Base-by-base conservation (phyloP, 2,888 invertebrate species). In the Limenitis camilla region DNA sequence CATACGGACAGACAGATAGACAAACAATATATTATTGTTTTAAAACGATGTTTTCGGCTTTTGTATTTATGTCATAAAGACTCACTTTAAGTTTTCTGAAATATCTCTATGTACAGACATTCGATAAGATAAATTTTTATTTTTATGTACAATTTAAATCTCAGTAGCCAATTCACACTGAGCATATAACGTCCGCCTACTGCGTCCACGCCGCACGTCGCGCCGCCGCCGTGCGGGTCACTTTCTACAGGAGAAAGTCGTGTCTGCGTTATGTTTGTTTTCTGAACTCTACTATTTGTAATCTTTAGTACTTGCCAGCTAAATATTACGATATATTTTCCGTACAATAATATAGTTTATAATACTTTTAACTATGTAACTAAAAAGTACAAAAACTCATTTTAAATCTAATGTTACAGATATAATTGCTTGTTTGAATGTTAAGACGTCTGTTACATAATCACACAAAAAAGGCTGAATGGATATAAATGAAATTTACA, bases 171-270 rank as follows among this genome's bases (percentile, higher is more conserved):
- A 66, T 74, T 47, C 63, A 55, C 47, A 49, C 5, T 10, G 19
- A 11, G 28, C 35, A 28, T n/a, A 68, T 58, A 66, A 68, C 55
- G 71, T 66, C 65, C 61, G 62, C 49, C 40, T 49, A 44, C 62
- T 59, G 60, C 72, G 65, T 67, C 72, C 72, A 70, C 60, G 59
- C 56, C n/a, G n/a, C n/a, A n/a, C n/a, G n/a, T n/a, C n/a, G n/a
- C n/a, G n/a, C n/a, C 61, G 61, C 70, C 66, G 69, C 68, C 69
- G 70, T 64, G 71, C 68, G 74, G 80, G 81, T 80, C 81, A 87
- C 86, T 87, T 87, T 87, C 86, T 79, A 78, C 72, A 61, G 72
- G 80, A 74, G 86, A 87, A 87, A 87, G 86, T 86, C 68, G 66
- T 71, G 71, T 68, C 69, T 67, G 67, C 60, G 68, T 72, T 68